Percentiles rank a stretch among this genome's conserved stretches.
Conservation (phyloP, 2,113 vertebrate species). For the Colistium nudipinnis region DNA sequence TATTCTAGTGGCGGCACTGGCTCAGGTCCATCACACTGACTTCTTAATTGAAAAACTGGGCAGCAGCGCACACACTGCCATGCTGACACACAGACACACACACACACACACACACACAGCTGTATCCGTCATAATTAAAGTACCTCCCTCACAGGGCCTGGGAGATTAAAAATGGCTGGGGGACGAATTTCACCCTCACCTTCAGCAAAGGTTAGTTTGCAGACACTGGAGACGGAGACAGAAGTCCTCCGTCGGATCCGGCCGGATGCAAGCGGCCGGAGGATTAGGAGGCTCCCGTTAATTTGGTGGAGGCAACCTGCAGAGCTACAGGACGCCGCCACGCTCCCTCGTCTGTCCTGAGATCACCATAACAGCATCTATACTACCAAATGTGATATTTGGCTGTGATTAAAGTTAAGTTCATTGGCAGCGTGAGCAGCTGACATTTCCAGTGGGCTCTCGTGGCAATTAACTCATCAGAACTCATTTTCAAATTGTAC, state of each 20-base stretch:
- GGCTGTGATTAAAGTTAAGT: neutral
- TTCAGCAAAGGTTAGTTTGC: constrained; percentile 72
- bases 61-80: constrained; percentile 7
- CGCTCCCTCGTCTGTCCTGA: constrained; percentile 19
- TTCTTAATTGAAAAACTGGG: constrained; percentile 60
- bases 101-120: constrained; percentile 29
- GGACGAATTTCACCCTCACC: constrained; percentile 62
- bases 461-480: neutral
- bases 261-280: constrained; percentile 26
- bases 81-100: constrained; percentile 30
- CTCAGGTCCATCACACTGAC: constrained; percentile 36
- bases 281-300: constrained; percentile 63
- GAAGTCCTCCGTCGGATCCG: constrained; percentile 45
- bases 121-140: constrained; percentile 76
- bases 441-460: constrained; percentile 1
- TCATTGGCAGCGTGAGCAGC: neutral
- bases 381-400: neutral
- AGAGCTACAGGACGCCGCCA: constrained; percentile 24
- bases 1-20: constrained; percentile 17
- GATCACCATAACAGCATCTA: constrained; percentile 18
- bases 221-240: constrained; percentile 51
- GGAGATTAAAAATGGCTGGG: constrained; percentile 73
- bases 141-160: constrained; percentile 57
- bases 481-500: too few species aligned
- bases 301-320: constrained; percentile 46